These are phyloP conservation scores for Drosophila suzukii DNA, from an alignment of 1,140 invertebrate genomes.

Conservation along the genomic window DNA sequence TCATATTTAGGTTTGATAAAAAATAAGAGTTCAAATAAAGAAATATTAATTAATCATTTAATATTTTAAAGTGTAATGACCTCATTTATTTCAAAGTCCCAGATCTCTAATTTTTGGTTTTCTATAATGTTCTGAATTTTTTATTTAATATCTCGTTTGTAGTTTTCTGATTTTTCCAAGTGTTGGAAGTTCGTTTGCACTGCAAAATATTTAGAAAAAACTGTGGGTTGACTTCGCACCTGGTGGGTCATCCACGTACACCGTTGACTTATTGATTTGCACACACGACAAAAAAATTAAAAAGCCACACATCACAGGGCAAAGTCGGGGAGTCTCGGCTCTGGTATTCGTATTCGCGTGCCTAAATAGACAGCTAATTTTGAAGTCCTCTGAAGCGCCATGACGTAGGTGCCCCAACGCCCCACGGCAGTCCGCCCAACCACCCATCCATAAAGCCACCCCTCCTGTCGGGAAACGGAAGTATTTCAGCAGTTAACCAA, in stretches of 20 bases:
- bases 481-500: constrained; percentile 80
- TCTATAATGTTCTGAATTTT: too few species aligned
- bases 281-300: constrained; percentile 61
- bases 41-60: neutral
- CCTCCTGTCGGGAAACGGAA: constrained; percentile 68
- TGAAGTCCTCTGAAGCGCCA: constrained; percentile 71
- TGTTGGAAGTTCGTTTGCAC: constrained; percentile 57
- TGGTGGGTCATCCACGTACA: constrained; percentile 37
- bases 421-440: neutral
- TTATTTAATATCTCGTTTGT: neutral
- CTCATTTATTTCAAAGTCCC: too few species aligned
- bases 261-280: constrained; percentile 78
- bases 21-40: too few species aligned
- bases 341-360: constrained; percentile 60
- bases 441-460: constrained; percentile 2
- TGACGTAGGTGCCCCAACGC: constrained; percentile 61
- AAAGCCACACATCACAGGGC: constrained; percentile 58
- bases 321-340: constrained; percentile 25
- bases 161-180: neutral
- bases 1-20: too few species aligned
- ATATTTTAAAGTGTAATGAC: neutral
- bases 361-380: constrained; percentile 83
- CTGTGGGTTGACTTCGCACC: constrained; percentile 43
- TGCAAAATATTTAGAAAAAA: constrained; percentile 72
- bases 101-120: too few species aligned